These are phyloP conservation scores for Frankliniella intonsa DNA, from an alignment of 2,888 invertebrate genomes.

Conservation along the genomic window DNA sequence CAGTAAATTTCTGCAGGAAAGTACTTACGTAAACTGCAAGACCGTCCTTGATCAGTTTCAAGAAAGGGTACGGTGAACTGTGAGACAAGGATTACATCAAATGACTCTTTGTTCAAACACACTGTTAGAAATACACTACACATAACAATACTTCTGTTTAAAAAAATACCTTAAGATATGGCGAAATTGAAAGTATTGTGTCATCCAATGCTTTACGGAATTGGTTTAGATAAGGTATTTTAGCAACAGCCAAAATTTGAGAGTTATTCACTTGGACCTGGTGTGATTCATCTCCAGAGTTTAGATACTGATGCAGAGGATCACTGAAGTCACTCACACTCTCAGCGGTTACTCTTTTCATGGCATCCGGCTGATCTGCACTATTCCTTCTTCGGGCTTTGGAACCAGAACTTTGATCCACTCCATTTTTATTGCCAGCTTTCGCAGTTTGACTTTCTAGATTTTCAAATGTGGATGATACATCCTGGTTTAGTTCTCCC, in stretches of 20 bases:
- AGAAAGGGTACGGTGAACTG: constrained; percentile 76
- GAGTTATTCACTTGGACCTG: constrained; percentile 43
- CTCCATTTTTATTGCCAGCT: not conserved
- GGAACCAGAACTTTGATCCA: not conserved
- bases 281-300: constrained; percentile 46
- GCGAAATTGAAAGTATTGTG: constrained; percentile 75
- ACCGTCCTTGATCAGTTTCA: constrained; percentile 76
- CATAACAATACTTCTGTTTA: not conserved
- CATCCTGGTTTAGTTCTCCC: too few relatives aligned
- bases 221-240: constrained; percentile 59
- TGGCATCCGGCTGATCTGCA: not conserved
- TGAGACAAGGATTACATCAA: constrained; percentile 16
- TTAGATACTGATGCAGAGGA: constrained; percentile 62
- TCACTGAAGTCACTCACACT: constrained; percentile 75
- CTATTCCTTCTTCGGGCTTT: constrained; percentile 1
- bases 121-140: not conserved
- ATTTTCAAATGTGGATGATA: too few relatives aligned
- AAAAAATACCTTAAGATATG: constrained; percentile 59
- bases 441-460: too few relatives aligned
- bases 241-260: constrained; percentile 52
- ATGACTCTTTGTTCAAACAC: constrained; percentile 7
- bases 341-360: constrained; percentile 46
- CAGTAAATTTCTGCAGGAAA: constrained; percentile 70
- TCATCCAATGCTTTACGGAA: constrained; percentile 72
- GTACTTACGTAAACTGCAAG: constrained; percentile 65